A percentile compares a stretch with the other conserved stretches of the same genome.
Conservation (phyloP, 2,888 invertebrate genomes). For the Lydus trimaculatus region DNA sequence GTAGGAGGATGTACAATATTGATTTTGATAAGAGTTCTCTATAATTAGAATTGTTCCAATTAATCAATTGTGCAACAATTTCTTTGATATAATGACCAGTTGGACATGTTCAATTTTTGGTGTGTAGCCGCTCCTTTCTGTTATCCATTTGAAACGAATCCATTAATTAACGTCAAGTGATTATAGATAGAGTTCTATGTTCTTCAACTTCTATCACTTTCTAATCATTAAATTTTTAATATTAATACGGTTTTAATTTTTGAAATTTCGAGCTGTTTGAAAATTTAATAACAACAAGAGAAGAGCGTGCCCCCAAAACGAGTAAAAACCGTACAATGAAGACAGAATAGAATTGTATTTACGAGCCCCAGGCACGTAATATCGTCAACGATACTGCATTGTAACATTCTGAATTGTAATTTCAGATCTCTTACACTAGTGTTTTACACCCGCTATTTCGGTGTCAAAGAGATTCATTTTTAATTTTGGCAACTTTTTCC, state of each 20-base stretch:
- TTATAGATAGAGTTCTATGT: neutral
- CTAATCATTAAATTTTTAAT: no score
- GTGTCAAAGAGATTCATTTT: no score
- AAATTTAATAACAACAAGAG: neutral
- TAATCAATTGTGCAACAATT: slow-evolving; percentile 11
- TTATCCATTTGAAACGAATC: neutral
- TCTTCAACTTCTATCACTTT: neutral
- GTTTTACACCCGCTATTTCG: neutral
- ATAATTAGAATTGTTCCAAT: slow-evolving; percentile 1
- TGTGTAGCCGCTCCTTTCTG: slow-evolving; percentile 17
- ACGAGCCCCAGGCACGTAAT: neutral
- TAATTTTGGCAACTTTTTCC: no score
- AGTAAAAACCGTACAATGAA: neutral
- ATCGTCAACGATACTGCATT: slow-evolving; percentile 6
- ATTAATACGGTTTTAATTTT: neutral
- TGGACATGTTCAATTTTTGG: slow-evolving; percentile 23
- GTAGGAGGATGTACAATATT: no score
- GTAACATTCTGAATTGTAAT: slow-evolving; percentile 1
- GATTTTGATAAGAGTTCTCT: neutral
- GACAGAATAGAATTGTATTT: neutral
- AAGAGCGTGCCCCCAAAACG: neutral
- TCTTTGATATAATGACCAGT: slow-evolving; percentile 20
- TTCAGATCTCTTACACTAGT: neutral
- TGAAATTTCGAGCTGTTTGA: neutral
- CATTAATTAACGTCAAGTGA: neutral